Base-by-base conservation (phyloP, 1,140 invertebrate species). In the Pemphigus obesinymphae region DNA sequence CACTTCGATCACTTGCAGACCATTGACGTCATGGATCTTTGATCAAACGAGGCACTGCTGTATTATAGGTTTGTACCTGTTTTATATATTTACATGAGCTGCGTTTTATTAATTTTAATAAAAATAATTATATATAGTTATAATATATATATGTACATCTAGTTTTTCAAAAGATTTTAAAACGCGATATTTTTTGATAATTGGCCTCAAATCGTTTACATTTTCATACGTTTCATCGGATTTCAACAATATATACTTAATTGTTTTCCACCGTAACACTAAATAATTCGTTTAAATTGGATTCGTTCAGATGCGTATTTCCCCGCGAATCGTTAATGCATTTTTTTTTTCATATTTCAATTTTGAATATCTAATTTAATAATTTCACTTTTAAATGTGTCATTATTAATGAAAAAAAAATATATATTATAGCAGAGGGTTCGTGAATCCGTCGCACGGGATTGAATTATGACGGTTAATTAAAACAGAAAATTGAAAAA, bases 401-500 rank as follows among this genome's bases (percentile, higher is more conserved):
- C 45, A 48, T 73, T 48, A 48, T 20, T 73, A 31, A 50, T 31
- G 31, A 66, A 70, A 48, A 23, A 48, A 45, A 45, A 11, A 4
- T 11, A 45, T 11, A 45, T 11, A 45, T 11, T 11, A 11, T 11
- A 13, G 8, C 43, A 6, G 34, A 8, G 45, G 17, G 26, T 13
- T 31, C 3, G 70, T 4, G 26, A 48, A 73, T n/a, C 13, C 43
- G 20, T 31, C 17, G 26, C 10, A 17, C 29, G 8, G 8, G 17
- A 73, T 73, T 31, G 26, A 50, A 73, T 73, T 50, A 73, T 73
- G 15, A 73, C 10, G 26, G 70, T 73, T 73, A 73, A 50, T 73
- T 73, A 73, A 73, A 29, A 48, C 26, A 73, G 43, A 73, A 50
- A 50, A 73, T 48, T 73, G 70, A 26, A 73, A 73, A 73, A 73